phyloP scores from a whole-genome alignment of 2,113 vertebrate species.

The Indri indri region DNA sequence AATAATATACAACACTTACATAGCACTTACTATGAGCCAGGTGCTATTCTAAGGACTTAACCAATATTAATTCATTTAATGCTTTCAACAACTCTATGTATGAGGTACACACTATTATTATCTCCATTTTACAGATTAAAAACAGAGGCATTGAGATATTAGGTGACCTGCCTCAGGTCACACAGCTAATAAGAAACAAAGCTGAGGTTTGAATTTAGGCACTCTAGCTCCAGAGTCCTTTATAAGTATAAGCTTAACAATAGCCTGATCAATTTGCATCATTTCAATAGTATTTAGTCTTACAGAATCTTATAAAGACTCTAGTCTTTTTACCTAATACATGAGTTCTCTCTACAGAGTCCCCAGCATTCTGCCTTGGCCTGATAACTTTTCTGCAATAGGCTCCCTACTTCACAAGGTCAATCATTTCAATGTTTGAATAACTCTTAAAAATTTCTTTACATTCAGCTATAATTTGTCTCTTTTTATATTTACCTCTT shows the following conservation, averaged over 20 bases:
- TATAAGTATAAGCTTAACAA: slow-evolving; percentile 28
- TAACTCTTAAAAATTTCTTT: neutral
- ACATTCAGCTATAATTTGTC: neutral
- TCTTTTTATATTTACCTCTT: neutral
- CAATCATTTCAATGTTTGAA: neutral
- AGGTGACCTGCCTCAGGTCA: neutral
- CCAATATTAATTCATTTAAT: slow-evolving; percentile 4
- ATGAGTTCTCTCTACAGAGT: neutral
- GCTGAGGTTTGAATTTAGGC: neutral
- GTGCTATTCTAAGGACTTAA: neutral
- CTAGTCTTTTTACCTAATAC: neutral
- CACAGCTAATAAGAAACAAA: neutral
- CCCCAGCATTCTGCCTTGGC: neutral
- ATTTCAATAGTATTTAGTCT: neutral
- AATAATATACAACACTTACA: neutral
- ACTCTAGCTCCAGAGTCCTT: neutral
- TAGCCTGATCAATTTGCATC: neutral
- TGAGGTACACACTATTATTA: neutral
- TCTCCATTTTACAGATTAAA: neutral
- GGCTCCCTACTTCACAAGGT: neutral
- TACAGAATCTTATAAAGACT: slow-evolving; percentile 24
- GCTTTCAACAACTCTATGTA: neutral
- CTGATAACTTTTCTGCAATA: neutral
- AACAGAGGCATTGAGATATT: neutral
- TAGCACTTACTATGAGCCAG: neutral